Base-by-base conservation (phyloP, 2,888 invertebrate species). In the Heliconius erato region DNA sequence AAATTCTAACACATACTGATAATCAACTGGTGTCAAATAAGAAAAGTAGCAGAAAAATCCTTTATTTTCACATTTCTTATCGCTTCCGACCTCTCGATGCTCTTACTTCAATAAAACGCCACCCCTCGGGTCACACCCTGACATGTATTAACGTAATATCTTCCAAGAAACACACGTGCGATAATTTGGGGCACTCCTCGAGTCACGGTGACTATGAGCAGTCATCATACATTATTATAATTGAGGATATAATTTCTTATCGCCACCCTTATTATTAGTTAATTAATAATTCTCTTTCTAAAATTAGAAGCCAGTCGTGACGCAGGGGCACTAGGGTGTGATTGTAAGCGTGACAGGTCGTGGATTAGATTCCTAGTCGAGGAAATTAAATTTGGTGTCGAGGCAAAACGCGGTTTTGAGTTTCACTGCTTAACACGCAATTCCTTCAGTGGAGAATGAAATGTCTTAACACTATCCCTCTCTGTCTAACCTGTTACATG, bases 21-120 rank as follows among this genome's bases (percentile, higher is more conserved):
- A 35, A 63, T 63, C 59, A 76, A 76, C 74, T 76, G 74, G 74
- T 76, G 74, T 76, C 59, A 76, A 76, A 76, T 76, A 76, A 76
- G 59, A 76, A 76, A 44, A 32, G n/a, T 79, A 79, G 35, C 49
- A 74, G 72, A n/a, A 49, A 35, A 63, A 80, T n/a, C 67, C 67
- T 35, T 67, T 49, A 74, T 74, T 49, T 67, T n/a, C 49, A 80
- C 74, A 74, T 80, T 67, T 74, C 92, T 93, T 94, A 93, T 94
- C 93, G 91, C 88, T 87, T 88, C 88, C 90, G 89, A 89, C 88
- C 82, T 79, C 74, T 88, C 89, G 88, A 88, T 87, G 90, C 90
- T 89, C 93, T 93, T 93, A 92, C 93, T 93, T 93, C 93, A 93
- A 94, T 93, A 92, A 92, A 92, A 91, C 88, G 91, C 91, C 91